These are phyloP conservation scores for Yponomeuta evonymella DNA, from an alignment of 2,888 invertebrate species.

Conservation along the genomic window DNA sequence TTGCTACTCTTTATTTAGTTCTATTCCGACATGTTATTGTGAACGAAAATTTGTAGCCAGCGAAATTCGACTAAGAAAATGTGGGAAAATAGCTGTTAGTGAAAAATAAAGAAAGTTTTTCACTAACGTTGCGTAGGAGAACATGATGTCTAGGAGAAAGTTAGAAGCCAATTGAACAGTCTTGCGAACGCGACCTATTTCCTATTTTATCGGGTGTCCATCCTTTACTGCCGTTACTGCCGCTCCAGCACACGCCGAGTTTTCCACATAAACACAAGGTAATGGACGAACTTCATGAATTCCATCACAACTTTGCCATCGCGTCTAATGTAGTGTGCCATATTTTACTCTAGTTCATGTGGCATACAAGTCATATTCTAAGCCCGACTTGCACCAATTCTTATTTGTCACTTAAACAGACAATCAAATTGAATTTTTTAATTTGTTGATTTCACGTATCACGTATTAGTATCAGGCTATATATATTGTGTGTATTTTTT, in stretches of 20 bases:
- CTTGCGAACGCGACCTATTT: not conserved
- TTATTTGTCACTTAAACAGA: no score
- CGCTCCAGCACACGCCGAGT: not conserved
- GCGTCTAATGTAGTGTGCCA: constrained; percentile 9
- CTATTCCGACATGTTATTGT: not conserved
- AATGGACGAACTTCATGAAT: constrained; percentile 10
- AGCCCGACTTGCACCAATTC: no score
- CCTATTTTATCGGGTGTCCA: constrained; percentile 5
- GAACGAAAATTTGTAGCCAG: not conserved
- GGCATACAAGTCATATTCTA: not conserved
- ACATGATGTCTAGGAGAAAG: not conserved
- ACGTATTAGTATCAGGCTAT: no score
- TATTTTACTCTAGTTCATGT: constrained; percentile 1
- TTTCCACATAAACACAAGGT: constrained; percentile 15
- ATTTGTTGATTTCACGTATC: no score
- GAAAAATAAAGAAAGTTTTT: not conserved
- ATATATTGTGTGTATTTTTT: no score
- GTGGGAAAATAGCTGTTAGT: not conserved
- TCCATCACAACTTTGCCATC: constrained; percentile 12
- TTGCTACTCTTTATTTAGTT: not conserved
- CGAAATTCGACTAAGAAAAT: not conserved
- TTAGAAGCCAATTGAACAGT: constrained; percentile 5
- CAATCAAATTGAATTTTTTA: no score
- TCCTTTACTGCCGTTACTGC: not conserved
- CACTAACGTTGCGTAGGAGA: not conserved